Percentiles rank a stretch among this genome's conserved stretches.
phyloP scores from a whole-genome alignment of 1,140 invertebrate genomes.

The Adoxophyes honmai region DNA sequence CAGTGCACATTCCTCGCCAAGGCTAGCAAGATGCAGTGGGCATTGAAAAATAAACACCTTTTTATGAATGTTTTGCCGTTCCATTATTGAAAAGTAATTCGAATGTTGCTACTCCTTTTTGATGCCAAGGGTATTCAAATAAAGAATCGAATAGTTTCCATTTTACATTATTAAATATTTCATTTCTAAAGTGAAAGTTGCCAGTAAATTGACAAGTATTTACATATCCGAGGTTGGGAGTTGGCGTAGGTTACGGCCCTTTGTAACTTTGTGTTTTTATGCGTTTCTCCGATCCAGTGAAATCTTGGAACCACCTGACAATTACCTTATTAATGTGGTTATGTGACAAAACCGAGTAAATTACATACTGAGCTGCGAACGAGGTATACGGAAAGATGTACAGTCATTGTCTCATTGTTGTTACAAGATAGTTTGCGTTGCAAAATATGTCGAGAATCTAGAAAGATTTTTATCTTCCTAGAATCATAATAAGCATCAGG shows the following conservation, averaged over 20 bases:
- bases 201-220: conserved; percentile 1
- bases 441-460: background rate
- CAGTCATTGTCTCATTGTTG: conserved; percentile 7
- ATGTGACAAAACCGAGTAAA: too few species aligned
- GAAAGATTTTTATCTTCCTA: background rate
- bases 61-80: background rate
- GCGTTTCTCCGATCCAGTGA: background rate
- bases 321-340: background rate
- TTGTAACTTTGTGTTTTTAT: background rate
- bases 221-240: background rate
- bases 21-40: background rate
- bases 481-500: too few species aligned
- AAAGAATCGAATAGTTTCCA: too few species aligned
- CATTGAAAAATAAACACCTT: background rate
- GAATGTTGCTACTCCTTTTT: background rate
- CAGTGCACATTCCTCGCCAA: conserved; percentile 7
- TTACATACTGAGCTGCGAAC: background rate
- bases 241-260: conserved; percentile 1
- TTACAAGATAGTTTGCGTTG: background rate
- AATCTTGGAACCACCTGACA: background rate
- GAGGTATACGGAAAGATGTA: background rate
- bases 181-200: background rate
- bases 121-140: background rate
- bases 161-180: background rate
- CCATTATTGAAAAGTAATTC: background rate